Evolutionary conservation across 2,797 vertebrate species (phyloP).

Genomic region (Pempheris klunzingeri): DNA sequence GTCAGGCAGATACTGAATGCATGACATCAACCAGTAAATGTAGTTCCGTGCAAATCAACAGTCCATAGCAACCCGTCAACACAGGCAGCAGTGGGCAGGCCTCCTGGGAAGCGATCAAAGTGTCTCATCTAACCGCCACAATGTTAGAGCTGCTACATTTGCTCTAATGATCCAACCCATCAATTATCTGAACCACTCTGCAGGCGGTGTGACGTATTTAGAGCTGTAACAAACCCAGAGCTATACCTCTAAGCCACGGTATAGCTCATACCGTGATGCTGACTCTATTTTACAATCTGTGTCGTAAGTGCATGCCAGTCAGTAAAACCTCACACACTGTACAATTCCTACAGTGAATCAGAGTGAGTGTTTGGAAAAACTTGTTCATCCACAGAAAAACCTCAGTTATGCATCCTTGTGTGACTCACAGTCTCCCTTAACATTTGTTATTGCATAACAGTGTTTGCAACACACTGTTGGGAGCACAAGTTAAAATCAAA

Average conservation of each 20-base stretch:
- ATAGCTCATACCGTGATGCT: background rate
- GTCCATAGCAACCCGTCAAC: constrained; percentile 79
- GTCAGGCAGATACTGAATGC: constrained; percentile 60
- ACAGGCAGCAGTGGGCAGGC: constrained; percentile 55
- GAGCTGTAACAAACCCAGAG: constrained; percentile 3
- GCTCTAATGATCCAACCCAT: constrained; percentile 41
- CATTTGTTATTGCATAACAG: constrained; percentile 8
- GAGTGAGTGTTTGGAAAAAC: constrained; percentile 46
- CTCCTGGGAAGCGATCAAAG: constrained; percentile 62
- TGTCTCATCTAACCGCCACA: constrained; percentile 37
- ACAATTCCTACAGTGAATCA: constrained; percentile 47
- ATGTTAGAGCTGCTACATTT: constrained; percentile 46
- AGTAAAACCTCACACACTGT: constrained; percentile 13
- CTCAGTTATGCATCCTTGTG: constrained; percentile 34
- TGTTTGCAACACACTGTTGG: background rate
- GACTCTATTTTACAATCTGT: constrained; percentile 28
- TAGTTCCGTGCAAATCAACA: constrained; percentile 68
- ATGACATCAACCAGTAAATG: constrained; percentile 80
- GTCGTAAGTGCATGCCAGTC: constrained; percentile 7
- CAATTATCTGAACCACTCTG: constrained; percentile 55
- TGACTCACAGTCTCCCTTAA: constrained; percentile 52
- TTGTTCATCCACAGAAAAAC: constrained; percentile 48
- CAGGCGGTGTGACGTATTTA: constrained; percentile 36
- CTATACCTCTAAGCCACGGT: background rate
- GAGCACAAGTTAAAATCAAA: background rate